A percentile compares a stretch with the other conserved stretches of the same genome.
These are phyloP conservation scores for Rhyacophila evoluta DNA, from an alignment of 2,888 invertebrate genomes.

Conservation along the genomic window DNA sequence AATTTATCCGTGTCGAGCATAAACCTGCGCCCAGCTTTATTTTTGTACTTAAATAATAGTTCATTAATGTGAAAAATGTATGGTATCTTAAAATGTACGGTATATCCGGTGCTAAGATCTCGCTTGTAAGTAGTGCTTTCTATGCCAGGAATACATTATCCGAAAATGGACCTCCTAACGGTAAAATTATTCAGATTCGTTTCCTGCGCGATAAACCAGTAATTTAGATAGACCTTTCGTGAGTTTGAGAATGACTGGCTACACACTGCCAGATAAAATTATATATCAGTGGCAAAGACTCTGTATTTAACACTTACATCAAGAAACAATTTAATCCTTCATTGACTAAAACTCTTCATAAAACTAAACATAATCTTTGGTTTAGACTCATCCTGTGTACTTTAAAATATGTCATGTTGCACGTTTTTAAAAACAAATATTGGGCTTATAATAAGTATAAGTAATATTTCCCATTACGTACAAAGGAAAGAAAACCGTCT, in stretches of 20 bases:
- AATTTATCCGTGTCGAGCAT: background rate
- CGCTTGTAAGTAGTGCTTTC: constrained; percentile 40
- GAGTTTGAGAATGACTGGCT: constrained; percentile 1
- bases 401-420: too few relatives aligned
- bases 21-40: background rate
- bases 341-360: too few relatives aligned
- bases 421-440: too few relatives aligned
- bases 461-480: too few relatives aligned
- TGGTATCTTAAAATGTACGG: constrained; percentile 18
- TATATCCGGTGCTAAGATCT: constrained; percentile 11
- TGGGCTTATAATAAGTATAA: too few relatives aligned
- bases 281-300: too few relatives aligned
- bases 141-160: constrained; percentile 50
- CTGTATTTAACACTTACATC: too few relatives aligned
- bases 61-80: constrained; percentile 19
- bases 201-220: constrained; percentile 50
- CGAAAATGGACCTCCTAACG: constrained; percentile 50
- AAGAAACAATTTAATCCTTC: too few relatives aligned
- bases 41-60: background rate
- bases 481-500: too few relatives aligned
- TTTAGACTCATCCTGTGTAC: too few relatives aligned
- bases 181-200: constrained; percentile 53
- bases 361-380: too few relatives aligned
- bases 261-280: background rate
- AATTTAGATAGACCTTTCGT: constrained; percentile 48